These are phyloP conservation scores for Myanophis thanlyinensis DNA, from an alignment of 2,113 vertebrate species.

Conservation along the genomic window DNA sequence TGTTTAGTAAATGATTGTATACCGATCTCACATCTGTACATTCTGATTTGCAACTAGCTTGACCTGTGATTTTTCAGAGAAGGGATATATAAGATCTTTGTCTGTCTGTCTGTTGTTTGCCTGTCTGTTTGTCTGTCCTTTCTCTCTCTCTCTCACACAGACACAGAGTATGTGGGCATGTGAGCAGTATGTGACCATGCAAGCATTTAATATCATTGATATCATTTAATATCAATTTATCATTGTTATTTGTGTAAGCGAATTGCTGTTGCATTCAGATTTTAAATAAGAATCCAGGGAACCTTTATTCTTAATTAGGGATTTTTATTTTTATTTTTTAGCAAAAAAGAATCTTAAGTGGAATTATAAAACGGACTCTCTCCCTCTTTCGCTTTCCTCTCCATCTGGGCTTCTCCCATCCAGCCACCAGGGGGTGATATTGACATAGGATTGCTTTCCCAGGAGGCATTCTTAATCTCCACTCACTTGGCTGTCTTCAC, in stretches of 20 bases:
- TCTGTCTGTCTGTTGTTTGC: too few species aligned
- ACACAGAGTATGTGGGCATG: neutral
- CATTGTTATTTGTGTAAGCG: neutral
- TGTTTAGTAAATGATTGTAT: neutral
- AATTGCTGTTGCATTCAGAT: neutral
- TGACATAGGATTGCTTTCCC: constrained; percentile 54
- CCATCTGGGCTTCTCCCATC: neutral
- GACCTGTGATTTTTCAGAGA: neutral
- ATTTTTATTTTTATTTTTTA: neutral
- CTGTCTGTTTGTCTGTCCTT: neutral
- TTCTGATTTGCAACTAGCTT: neutral
- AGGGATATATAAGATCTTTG: neutral
- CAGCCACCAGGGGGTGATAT: constrained; percentile 67
- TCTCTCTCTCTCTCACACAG: neutral
- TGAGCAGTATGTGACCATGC: neutral
- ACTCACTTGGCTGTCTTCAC: constrained; percentile 43
- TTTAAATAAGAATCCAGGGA: constrained; percentile 14
- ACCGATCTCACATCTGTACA: neutral
- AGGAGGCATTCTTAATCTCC: constrained; percentile 19
- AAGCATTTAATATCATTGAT: neutral
- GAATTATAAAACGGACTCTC: neutral
- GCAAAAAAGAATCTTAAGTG: neutral
- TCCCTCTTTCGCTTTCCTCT: neutral
- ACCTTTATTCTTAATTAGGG: neutral
- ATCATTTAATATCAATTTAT: neutral